Base-by-base conservation (phyloP, 2,797 vertebrate genomes). In the Acrocephalus scirpaceus region DNA sequence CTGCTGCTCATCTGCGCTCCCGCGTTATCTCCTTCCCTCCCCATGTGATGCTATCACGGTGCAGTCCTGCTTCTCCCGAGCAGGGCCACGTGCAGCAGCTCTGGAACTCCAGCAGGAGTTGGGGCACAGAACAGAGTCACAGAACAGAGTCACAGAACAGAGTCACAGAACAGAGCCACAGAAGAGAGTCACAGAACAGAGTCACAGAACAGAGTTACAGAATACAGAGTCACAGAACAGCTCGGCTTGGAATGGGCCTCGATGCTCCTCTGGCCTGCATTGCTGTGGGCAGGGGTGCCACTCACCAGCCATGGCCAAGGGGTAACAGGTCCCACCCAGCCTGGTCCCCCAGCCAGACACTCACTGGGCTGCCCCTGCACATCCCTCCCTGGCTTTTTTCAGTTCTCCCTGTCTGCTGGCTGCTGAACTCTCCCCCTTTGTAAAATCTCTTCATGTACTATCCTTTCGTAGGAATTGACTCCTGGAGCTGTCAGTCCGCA, bases 21-120 rank as follows among this genome's bases (percentile, higher is more conserved):
- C 2, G 1, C 20, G 1, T 5, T 14, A 0, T 17, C 70, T 48
- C 62, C 4, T 7, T 38, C 38, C 38, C 42, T 45, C 8, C 57
- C 69, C 34, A 0, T 4, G 45, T 1, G 48, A 17, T 5, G 76
- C 26, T 27, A 0, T 13, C 10, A 8, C 0, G 7, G 51, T 5
- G 1, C 14, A 0, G 42, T 45, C 88, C 65, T 56, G 8, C 87
- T 54, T 6, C 36, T 40, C 40, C 74, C 67, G 10, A 11, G 84
- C 26, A 0, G 7, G 2, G 60, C 83, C 90, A 20, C 4, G 1
- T 38, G 50, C 3, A 0, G 13, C 20, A 15, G 62, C 81, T 71
- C 78, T 8, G 58, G 1, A 26, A 1, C 42, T 25, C 53, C 64
- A 2, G 75, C 45, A 5, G 54, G 44, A 54, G 47, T 1, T 10